Base-by-base conservation (phyloP, 2,113 vertebrate species). In the Alosa alosa region DNA sequence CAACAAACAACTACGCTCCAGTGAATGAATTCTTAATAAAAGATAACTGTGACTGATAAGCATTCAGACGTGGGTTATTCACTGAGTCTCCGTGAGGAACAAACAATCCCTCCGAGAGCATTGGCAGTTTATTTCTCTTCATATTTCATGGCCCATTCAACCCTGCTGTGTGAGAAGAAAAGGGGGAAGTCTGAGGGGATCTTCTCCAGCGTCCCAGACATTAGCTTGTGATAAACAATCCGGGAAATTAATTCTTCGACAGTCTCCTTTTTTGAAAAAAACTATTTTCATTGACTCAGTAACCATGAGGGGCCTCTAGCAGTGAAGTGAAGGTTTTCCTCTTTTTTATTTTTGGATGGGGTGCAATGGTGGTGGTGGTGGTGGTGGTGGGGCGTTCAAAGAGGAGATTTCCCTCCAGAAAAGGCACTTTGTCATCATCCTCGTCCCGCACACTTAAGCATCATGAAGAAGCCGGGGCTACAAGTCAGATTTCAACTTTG, bases 401-500 rank as follows among this genome's bases (percentile, higher is more conserved):
- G 13, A 39, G n/a, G 22, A 64, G 11, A 78, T 78, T 36, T 78
- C 31, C 36, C 8, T 72, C 25, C n/a, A 78, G 31, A 78, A 78
- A 39, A 39, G 5, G 13, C 25, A 78, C 36, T 72, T 72, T 72
- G 64, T n/a, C 13, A 72, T 72, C 64, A 72, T 72, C 25, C 25
- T 39, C 10, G 25, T 78, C 25, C 72, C 11, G 72, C 72, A 78
- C 72, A 78, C 25, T 78, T 78, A 78, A 36, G 72, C 72, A 78
- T 78, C 72, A 78, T 78, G 72, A 78, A 64, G 60, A 64, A 36
- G 72, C 31, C 36, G 25, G 85, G 55, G 57, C 81, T 87, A 41
- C 86, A 84, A 83, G 84, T 90, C 86, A 85, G 72, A 82, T 89
- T 82, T 88, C 86, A 83, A 82, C 49, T 84, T 52, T 88, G 88